Evolutionary conservation across 2,113 vertebrate species (phyloP).

Genomic region (Xyliphius kryptos): DNA sequence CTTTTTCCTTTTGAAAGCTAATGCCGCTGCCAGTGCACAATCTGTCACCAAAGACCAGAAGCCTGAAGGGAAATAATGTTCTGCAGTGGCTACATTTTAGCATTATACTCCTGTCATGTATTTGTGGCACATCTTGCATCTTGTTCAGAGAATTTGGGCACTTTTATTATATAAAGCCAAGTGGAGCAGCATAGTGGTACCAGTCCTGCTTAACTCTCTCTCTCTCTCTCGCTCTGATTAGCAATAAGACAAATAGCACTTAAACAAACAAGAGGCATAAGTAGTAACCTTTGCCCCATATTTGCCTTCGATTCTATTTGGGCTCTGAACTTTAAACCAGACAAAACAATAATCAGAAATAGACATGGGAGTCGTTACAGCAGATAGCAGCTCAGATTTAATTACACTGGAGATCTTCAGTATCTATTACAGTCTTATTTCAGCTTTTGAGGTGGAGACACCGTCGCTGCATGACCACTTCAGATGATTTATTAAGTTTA

Average conservation of each 20-base stretch:
- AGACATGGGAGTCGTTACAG: neutral
- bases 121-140: neutral
- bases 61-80: constrained; percentile 5
- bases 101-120: neutral
- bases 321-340: constrained; percentile 10
- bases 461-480: constrained; percentile 37
- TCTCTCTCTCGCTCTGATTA: constrained; percentile 17
- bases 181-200: too few relatives aligned
- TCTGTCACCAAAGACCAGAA: constrained; percentile 38
- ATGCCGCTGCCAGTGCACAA: constrained; percentile 26
- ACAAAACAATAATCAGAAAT: neutral
- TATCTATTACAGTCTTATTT: neutral
- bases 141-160: neutral
- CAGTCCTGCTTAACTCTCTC: too few relatives aligned
- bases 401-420: constrained; percentile 1
- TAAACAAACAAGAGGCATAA: constrained; percentile 2
- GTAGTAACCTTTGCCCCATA: constrained; percentile 19
- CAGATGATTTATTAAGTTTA: constrained; percentile 22
- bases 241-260: constrained; percentile 32
- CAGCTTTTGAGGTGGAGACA: too few relatives aligned
- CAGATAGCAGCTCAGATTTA: constrained; percentile 23
- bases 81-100: neutral
- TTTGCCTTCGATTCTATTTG: constrained; percentile 39
- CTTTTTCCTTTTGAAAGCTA: constrained; percentile 22
- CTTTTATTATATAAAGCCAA: constrained; percentile 6